Base-by-base conservation (phyloP, 2,113 vertebrate species). In the Lethenteron camtschaticum region DNA sequence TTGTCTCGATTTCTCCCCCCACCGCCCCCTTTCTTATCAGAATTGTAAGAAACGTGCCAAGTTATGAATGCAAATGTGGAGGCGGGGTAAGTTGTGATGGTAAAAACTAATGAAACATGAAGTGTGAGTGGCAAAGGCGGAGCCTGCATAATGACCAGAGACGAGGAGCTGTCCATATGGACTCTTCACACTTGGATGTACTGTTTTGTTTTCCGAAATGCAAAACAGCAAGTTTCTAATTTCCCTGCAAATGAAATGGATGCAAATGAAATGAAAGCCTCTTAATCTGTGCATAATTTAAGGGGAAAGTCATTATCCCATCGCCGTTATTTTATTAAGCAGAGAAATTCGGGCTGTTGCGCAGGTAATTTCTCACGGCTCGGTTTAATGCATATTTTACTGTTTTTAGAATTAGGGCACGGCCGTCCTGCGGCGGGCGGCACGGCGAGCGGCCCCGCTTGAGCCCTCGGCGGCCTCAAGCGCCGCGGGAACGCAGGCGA, bases 261-360 rank as follows among this genome's bases (percentile, higher is more conserved):
- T 66, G 63, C 63, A 66, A 66, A 66, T 66, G 63, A 66, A 66
- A 66, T 66, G 63, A 24, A 66, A 66, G n/a, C 63, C 63, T 66
- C 63, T 66, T 66, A 66, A 66, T 66, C 63, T 66, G 63, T 24
- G 63, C 63, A 66, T 66, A 66, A 66, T 66, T 66, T 66, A 66
- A 66, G 63, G 24, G 63, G 24, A 66, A 66, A 66, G 63, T 66
- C 63, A 66, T 66, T 66, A 66, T 66, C 63, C 63, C 63, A 24
- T 24, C 24, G 63, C n/a, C 24, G 63, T 66, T 66, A 66, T 66
- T 66, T 66, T 66, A 66, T 66, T 66, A 66, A 66, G 63, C 63
- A 24, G n/a, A n/a, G n/a, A 66, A 66, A 66, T 66, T 66, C 63
- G 63, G 63, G n/a, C 9, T 66, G 63, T 24, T 24, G 63, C 24